Conservation (phyloP, 92 coral and sea anemone genomes). For the Pocillopora meandrina region DNA sequence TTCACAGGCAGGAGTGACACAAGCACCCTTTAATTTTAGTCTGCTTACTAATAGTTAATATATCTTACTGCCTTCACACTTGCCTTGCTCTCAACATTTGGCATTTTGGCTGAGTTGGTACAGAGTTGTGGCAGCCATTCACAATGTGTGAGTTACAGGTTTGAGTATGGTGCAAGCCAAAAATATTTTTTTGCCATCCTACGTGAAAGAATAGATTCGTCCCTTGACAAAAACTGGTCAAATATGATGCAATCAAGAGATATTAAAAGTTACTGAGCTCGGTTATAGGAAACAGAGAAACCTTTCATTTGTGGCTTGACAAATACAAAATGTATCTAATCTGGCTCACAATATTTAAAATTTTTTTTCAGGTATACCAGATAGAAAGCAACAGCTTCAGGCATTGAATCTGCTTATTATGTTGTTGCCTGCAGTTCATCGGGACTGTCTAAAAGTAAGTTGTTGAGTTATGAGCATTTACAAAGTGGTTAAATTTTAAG, state of each 20-base stretch:
- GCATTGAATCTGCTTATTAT: conserved; percentile 91
- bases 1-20: too few species aligned
- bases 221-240: too few species aligned
- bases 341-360: neutral
- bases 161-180: too few species aligned
- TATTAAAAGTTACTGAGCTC: too few species aligned
- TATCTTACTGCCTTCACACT: neutral
- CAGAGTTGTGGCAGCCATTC: too few species aligned
- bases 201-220: too few species aligned
- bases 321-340: neutral
- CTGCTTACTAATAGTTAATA: neutral
- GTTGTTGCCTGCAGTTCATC: conserved; percentile 81
- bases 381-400: conserved; percentile 94
- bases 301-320: neutral
- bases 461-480: neutral
- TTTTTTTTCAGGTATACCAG: conserved; percentile 72
- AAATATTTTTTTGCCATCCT: too few species aligned
- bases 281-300: too few species aligned
- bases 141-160: too few species aligned
- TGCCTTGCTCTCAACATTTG: too few species aligned
- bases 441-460: conserved; percentile 89
- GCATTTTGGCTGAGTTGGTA: too few species aligned
- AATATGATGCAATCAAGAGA: too few species aligned
- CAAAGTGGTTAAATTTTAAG: neutral
- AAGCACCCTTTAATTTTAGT: neutral